Percentiles rank a stretch among this genome's conserved stretches.
Conservation (phyloP, 2,113 vertebrate species). For the Scytalopus superciliaris region DNA sequence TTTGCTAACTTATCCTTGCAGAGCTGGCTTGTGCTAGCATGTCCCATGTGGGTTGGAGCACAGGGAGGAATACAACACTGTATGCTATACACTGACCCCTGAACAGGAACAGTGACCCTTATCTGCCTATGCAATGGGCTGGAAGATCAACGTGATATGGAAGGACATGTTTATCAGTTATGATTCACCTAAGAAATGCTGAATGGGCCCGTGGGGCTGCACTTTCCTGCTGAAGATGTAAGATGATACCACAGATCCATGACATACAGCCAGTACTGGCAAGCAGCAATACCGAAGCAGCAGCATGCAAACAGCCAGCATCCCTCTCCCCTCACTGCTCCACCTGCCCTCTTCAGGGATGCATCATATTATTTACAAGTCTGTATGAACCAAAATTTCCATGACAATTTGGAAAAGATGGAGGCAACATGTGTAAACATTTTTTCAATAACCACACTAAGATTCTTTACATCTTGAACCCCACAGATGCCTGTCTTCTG, state of each 20-base stretch:
- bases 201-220: not conserved
- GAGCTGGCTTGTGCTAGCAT: not conserved
- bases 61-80: not conserved
- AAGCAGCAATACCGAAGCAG: not conserved
- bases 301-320: accelerated
- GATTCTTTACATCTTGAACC: not conserved
- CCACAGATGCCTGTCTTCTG: not conserved
- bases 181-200: not conserved
- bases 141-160: not conserved
- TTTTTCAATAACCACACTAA: not conserved
- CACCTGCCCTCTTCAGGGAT: not conserved
- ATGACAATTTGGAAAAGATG: not conserved
- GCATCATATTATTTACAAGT: not conserved
- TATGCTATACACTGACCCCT: not conserved
- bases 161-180: not conserved
- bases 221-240: not conserved
- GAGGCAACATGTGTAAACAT: not conserved
- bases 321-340: not conserved
- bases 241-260: not conserved
- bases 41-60: not conserved
- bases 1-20: not conserved
- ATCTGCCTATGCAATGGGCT: not conserved
- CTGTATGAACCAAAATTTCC: not conserved
- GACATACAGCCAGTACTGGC: not conserved
- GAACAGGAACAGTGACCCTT: not conserved